Percentiles rank a stretch among this genome's conserved stretches.
phyloP scores from a whole-genome alignment of 2,888 invertebrate genomes.

The Pheosia tremula region DNA sequence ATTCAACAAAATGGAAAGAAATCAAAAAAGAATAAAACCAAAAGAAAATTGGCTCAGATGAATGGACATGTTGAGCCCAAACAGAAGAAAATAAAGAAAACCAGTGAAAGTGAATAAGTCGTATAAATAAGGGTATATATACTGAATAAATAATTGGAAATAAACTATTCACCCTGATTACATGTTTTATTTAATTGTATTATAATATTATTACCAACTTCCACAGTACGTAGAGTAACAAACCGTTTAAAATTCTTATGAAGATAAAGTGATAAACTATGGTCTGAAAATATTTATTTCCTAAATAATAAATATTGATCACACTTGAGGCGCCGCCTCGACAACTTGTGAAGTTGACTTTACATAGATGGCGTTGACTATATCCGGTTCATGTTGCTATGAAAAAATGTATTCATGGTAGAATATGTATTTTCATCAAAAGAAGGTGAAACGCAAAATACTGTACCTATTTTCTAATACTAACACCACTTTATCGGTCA shows the following conservation, averaged over 20 bases:
- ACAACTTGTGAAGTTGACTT: neutral
- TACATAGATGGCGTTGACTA: constrained; percentile 31
- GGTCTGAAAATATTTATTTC: no score
- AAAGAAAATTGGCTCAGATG: constrained; percentile 56
- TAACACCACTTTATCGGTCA: no score
- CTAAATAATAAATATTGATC: no score
- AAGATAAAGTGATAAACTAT: no score
- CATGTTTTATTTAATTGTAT: neutral
- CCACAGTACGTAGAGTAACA: neutral
- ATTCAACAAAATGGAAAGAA: constrained; percentile 44
- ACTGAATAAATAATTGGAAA: neutral
- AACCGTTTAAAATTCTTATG: no score
- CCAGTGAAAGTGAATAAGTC: constrained; percentile 41
- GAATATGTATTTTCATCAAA: neutral
- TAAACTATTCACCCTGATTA: neutral
- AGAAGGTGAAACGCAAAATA: no score
- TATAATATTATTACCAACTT: no score
- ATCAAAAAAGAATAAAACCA: constrained; percentile 63
- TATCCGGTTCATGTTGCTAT: constrained; percentile 28
- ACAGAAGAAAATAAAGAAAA: constrained; percentile 56
- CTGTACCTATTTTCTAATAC: no score
- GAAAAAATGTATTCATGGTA: neutral
- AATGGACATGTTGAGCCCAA: constrained; percentile 60
- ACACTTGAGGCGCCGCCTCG: neutral
- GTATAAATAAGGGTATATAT: neutral